Evolutionary conservation across 2,888 invertebrate genomes (phyloP).

Genomic region (Invenusta paracnida): DNA sequence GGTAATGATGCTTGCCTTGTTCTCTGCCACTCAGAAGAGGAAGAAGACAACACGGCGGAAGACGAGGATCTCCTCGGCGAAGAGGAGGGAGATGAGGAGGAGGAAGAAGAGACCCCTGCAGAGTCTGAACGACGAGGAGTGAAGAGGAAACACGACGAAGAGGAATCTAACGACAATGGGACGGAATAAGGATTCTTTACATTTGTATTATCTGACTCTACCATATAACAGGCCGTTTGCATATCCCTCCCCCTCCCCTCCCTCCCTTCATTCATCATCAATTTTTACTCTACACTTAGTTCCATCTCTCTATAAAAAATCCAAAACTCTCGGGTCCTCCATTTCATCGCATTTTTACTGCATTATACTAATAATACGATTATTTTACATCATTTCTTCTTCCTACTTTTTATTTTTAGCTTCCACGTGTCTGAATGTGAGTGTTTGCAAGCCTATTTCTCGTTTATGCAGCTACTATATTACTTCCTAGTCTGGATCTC

Average conservation of each 20-base stretch:
- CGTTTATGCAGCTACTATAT: not conserved
- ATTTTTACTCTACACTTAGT: not conserved
- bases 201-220: not conserved
- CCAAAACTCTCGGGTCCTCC: no score
- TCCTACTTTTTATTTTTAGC: not conserved
- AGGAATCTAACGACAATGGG: slow-evolving; percentile 43
- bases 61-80: not conserved
- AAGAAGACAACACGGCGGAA: not conserved
- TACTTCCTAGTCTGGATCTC: no score
- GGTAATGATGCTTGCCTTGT: not conserved
- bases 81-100: not conserved
- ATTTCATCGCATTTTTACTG: no score
- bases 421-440: not conserved
- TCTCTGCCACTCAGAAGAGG: not conserved
- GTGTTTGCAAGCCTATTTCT: not conserved
- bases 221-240: no score
- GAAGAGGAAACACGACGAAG: slow-evolving; percentile 70
- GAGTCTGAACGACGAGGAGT: slow-evolving; percentile 64
- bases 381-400: not conserved
- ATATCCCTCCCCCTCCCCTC: not conserved
- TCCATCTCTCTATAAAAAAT: not conserved
- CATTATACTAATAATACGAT: no score
- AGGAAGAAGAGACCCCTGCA: not conserved
- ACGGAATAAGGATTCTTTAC: not conserved
- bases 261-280: not conserved